Base-by-base conservation (phyloP, 2,888 invertebrate species). In the Aspidapion aeneum region DNA sequence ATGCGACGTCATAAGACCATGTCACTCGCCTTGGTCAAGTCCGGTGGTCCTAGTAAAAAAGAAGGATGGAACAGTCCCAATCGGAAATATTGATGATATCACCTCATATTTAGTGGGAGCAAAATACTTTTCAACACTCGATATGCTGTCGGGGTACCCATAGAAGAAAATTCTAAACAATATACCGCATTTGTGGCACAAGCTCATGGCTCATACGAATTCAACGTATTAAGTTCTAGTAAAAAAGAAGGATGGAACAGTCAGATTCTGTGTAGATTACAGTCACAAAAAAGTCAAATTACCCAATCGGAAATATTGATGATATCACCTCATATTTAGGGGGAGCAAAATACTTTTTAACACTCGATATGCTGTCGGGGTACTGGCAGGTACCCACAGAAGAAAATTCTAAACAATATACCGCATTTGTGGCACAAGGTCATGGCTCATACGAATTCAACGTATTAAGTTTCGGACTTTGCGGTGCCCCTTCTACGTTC, bases 41-140 rank as follows among this genome's bases (percentile, higher is more conserved):
- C 64, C 66, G 16, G 63, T 62, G 5, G 63, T 68, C 12, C 61
- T 69, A 7, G 63, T 68, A 3, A 58, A 63, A n/a, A 64, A 68
- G 57, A 67, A 66, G 49, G 65, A 67, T 57, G 65, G 62, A n/a
- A n/a, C n/a, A n/a, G n/a, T n/a, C n/a, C n/a, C n/a, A n/a, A n/a
- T n/a, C n/a, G n/a, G n/a, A n/a, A n/a, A n/a, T n/a, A n/a, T n/a
- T n/a, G n/a, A n/a, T n/a, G n/a, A n/a, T n/a, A n/a, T n/a, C n/a
- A n/a, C n/a, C n/a, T n/a, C n/a, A n/a, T n/a, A n/a, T n/a, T n/a
- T n/a, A n/a, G n/a, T n/a, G n/a, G n/a, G n/a, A n/a, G n/a, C n/a
- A n/a, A n/a, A n/a, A n/a, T n/a, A n/a, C n/a, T n/a, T n/a, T n/a
- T n/a, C n/a, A n/a, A n/a, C n/a, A n/a, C n/a, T n/a, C n/a, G n/a